Conservation (phyloP, 2,888 invertebrate species). For the Globia sparganii region DNA sequence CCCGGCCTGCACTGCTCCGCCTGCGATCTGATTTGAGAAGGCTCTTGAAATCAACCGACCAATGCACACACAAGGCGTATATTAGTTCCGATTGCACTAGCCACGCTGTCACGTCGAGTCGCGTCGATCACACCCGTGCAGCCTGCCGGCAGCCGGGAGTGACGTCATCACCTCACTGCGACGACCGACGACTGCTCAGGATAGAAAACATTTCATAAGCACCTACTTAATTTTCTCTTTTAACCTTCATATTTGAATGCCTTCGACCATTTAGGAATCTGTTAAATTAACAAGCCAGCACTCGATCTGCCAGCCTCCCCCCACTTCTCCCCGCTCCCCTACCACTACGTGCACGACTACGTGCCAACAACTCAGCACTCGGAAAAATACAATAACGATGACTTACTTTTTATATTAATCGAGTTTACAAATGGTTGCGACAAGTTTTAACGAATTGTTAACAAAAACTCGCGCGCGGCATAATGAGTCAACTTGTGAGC, state of each 20-base stretch:
- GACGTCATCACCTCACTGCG: not conserved
- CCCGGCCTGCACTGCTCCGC: too few species aligned
- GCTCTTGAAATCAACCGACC: too few species aligned
- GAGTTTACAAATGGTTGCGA: constrained; percentile 40
- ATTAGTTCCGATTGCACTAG: constrained; percentile 15
- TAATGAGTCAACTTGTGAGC: constrained; percentile 54
- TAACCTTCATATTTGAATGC: not conserved
- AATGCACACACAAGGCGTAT: not conserved
- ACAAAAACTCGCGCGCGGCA: constrained; percentile 36
- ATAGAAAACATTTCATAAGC: not conserved
- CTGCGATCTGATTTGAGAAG: too few species aligned
- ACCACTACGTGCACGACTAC: constrained; percentile 21
- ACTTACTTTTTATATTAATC: constrained; percentile 49
- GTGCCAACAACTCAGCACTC: constrained; percentile 24
- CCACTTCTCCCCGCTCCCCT: not conserved
- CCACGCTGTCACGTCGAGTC: not conserved
- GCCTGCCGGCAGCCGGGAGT: not conserved
- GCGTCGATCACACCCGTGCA: not conserved
- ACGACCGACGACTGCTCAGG: not conserved
- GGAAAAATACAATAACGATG: constrained; percentile 38
- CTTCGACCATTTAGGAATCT: not conserved
- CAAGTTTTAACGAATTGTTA: constrained; percentile 54
- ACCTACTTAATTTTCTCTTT: not conserved
- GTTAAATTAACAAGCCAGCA: not conserved
- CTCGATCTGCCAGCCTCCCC: not conserved